Evolutionary conservation across 2,113 vertebrate species (phyloP), one percentile per base, ranked within the genome.

Genomic region (Tachuris rubrigastra): DNA sequence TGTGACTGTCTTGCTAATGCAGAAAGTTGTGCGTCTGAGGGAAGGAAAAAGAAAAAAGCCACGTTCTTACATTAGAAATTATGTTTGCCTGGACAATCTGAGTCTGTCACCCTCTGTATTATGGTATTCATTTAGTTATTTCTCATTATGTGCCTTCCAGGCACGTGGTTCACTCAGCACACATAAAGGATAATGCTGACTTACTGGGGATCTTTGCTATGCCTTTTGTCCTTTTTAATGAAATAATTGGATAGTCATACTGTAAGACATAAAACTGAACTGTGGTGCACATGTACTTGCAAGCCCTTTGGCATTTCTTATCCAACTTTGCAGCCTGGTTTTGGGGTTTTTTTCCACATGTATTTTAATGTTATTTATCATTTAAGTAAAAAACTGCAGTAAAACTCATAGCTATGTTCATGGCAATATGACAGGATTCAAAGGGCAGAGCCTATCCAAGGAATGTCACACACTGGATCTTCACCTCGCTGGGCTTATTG

Each of bases 341-440:
- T 31, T 25, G 10, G 37, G 7, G 3, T 0, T 1, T n/a, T 41
- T 55, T 68, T 2, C 14, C 68, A 24, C 4, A 2, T 60, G 7
- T 72, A 33, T 90, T 92, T 89, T 69, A 81, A 20, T 65, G 9
- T 46, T 60, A 23, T 23, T 72, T 93, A 87, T 78, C 27, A 37
- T 21, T 12, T 31, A 46, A 72, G 33, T 12, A 72, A 58, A 82
- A 65, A 28, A 9, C 5, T 39, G 50, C 24, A 41, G 31, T 79
- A 59, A 63, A 90, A 14, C 31, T 24, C 30, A 8, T 0, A 30
- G 46, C 33, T 0, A 0, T 23, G 5, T 13, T 86, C 18, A 7
- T 66, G 7, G 30, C 66, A 67, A 1, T 47, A 10, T 5, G 1
- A 12, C 24, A n/a, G 69, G 21, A 66, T 88, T 82, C 47, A 77